Conservation (phyloP, 1,140 invertebrate genomes). For the Arctopsyche grandis region DNA sequence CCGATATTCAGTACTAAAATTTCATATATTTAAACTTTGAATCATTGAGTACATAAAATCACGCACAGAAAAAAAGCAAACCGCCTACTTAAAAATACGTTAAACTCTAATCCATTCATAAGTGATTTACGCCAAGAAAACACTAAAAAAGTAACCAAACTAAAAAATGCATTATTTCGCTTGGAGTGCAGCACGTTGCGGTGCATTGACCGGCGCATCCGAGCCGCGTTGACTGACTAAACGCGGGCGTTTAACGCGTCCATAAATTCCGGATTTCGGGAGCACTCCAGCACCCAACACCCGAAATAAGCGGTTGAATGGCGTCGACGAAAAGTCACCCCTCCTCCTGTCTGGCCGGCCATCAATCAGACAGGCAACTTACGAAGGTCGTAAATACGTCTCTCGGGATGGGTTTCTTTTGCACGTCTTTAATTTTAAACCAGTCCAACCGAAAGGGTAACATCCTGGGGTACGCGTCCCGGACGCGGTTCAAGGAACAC, state of each 20-base stretch:
- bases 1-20: too few relatives aligned
- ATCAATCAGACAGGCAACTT: neutral
- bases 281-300: neutral
- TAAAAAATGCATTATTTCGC: neutral
- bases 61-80: too few relatives aligned
- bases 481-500: constrained; percentile 22
- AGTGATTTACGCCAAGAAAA: neutral
- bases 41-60: too few relatives aligned
- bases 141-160: neutral
- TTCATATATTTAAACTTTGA: too few relatives aligned
- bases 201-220: neutral
- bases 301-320: neutral
- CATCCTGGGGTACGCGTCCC: constrained; percentile 13
- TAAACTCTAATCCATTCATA: too few relatives aligned
- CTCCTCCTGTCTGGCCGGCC: neutral
- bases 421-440: constrained; percentile 22
- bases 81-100: too few relatives aligned
- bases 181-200: neutral
- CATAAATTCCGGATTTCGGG: neutral
- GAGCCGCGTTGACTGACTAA: neutral
- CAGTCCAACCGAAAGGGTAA: neutral
- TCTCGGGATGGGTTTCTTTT: neutral
- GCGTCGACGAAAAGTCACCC: neutral
- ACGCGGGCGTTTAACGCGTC: neutral
- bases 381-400: constrained; percentile 24